A percentile compares a stretch with the other conserved stretches of the same genome.
These are phyloP conservation scores for Andrena chrysosceles DNA, from an alignment of 2,888 invertebrate species.

Conservation along the genomic window DNA sequence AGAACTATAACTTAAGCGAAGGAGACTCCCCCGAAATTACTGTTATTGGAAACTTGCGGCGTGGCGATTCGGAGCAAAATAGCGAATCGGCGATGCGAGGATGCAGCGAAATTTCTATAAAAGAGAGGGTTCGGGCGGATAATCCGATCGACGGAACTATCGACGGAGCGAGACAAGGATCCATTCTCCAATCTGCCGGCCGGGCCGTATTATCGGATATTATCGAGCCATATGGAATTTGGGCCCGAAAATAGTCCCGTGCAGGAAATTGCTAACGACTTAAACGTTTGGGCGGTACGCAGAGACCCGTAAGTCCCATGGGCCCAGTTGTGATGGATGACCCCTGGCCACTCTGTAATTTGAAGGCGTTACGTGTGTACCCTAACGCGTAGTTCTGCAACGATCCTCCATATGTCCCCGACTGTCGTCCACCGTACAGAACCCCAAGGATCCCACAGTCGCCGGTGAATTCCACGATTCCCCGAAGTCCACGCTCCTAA, in stretches of 20 bases:
- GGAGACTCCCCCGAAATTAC: not conserved
- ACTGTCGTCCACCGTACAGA: constrained; percentile 51
- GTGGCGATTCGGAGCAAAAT: not conserved
- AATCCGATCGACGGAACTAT: constrained; percentile 21
- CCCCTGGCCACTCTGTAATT: constrained; percentile 82
- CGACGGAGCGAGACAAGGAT: constrained; percentile 30
- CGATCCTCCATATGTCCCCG: constrained; percentile 68
- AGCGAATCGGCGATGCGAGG: not conserved
- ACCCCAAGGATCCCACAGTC: not conserved
- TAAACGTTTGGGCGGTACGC: constrained; percentile 83
- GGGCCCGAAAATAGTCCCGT: constrained; percentile 81
- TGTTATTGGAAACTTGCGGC: constrained; percentile 8
- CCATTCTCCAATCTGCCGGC: constrained; percentile 42
- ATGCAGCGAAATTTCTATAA: constrained; percentile 13
- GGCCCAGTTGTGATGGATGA: constrained; percentile 82
- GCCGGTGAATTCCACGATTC: constrained; percentile 3
- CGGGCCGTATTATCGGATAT: constrained; percentile 78
- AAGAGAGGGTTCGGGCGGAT: constrained; percentile 7
- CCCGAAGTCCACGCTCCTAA: not conserved
- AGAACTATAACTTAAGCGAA: constrained; percentile 14
- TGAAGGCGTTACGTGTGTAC: constrained; percentile 83
- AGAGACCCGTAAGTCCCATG: constrained; percentile 75
- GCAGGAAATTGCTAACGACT: constrained; percentile 85
- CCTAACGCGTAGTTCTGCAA: constrained; percentile 76
- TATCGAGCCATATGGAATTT: constrained; percentile 84